Conservation (phyloP, 1,140 invertebrate genomes). For the Drosophila leontia region DNA sequence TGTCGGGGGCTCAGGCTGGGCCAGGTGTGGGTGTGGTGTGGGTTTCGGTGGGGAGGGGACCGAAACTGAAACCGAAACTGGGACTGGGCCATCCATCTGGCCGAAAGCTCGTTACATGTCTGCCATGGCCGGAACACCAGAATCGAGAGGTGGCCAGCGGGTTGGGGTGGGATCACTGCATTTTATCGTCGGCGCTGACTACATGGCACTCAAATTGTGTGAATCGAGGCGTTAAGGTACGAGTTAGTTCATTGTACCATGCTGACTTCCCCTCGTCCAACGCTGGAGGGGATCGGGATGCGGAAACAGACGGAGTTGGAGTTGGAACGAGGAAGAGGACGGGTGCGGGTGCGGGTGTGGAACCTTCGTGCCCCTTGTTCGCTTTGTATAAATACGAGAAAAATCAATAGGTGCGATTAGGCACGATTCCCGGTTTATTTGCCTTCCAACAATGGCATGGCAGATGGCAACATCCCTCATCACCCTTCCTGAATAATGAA, state of each 20-base stretch:
- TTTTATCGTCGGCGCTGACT: slow-evolving; percentile 73
- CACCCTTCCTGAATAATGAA: slow-evolving; percentile 46
- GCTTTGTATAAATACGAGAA: slow-evolving; percentile 75
- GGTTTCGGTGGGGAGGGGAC: not conserved
- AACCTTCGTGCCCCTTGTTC: slow-evolving; percentile 30
- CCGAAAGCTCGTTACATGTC: slow-evolving; percentile 78
- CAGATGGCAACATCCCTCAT: slow-evolving; percentile 37
- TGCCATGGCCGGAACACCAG: slow-evolving; percentile 67
- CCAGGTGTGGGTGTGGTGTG: slow-evolving; percentile 27
- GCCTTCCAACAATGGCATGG: slow-evolving; percentile 62
- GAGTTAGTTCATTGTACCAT: slow-evolving; percentile 83
- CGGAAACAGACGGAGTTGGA: not conserved
- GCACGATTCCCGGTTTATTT: slow-evolving; percentile 80
- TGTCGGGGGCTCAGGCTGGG: slow-evolving; percentile 53
- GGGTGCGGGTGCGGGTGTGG: too few relatives aligned
- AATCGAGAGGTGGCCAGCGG: slow-evolving; percentile 22
- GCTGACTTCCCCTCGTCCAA: slow-evolving; percentile 10
- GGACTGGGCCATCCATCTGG: slow-evolving; percentile 71
- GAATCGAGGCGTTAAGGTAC: slow-evolving; percentile 83
- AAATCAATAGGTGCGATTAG: slow-evolving; percentile 82
- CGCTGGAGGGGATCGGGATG: not conserved
- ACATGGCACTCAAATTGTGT: slow-evolving; percentile 82
- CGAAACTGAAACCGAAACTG: slow-evolving; percentile 30
- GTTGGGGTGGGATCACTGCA: slow-evolving; percentile 47
- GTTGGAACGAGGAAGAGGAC: not conserved